Evolutionary conservation across 2,113 vertebrate species (phyloP).

Genomic region (Apeltes quadracus): DNA sequence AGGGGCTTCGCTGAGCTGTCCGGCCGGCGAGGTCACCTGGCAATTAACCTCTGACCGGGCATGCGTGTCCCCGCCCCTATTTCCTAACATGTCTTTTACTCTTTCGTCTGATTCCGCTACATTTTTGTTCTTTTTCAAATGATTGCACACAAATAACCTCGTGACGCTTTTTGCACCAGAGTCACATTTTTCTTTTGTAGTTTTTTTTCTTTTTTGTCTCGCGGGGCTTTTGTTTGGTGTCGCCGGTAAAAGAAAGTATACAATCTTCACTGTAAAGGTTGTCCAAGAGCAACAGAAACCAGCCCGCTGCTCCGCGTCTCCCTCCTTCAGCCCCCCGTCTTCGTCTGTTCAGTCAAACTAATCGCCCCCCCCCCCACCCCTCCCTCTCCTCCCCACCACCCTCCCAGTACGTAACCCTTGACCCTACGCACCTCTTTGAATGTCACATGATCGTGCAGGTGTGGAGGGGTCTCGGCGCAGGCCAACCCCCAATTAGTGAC

Average conservation of each 20-base stretch:
- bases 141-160: background rate
- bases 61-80: constrained; percentile 33
- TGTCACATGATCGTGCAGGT: constrained; percentile 85
- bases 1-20: constrained; percentile 61
- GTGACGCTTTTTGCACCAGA: background rate
- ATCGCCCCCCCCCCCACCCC: constrained; percentile 41
- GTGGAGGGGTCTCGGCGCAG: constrained; percentile 80
- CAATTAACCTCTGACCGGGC: constrained; percentile 77
- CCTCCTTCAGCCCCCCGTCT: no score
- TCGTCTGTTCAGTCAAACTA: constrained; percentile 50
- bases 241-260: no score
- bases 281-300: background rate
- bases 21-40: constrained; percentile 70
- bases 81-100: constrained; percentile 27
- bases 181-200: background rate
- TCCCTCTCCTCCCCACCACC: constrained; percentile 25
- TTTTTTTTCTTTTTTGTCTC: background rate
- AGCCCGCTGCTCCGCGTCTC: background rate
- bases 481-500: constrained; percentile 82
- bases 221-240: background rate
- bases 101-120: constrained; percentile 12
- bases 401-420: constrained; percentile 61
- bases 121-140: background rate
- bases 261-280: background rate
- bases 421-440: constrained; percentile 79